Base-by-base conservation (phyloP, 1,140 invertebrate genomes). In the Brachionus rubens region DNA sequence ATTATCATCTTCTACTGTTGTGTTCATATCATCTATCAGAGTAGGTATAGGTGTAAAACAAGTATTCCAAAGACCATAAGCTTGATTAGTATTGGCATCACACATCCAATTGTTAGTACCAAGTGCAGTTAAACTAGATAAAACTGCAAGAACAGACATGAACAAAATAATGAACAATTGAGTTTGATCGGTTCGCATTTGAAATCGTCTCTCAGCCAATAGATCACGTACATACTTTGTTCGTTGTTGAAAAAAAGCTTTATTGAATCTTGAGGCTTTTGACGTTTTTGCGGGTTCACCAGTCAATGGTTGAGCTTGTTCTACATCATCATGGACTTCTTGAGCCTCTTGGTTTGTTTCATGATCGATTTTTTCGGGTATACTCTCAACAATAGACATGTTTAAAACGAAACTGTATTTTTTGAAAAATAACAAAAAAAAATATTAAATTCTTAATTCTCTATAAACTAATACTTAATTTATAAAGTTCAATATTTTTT, bases 221-320 rank as follows among this genome's bases (percentile, higher is more conserved):
- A 43, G 43, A 24, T 41, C 59, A 24, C 59, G n/a, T 7, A 65
- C 36, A 46, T n/a, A 19, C 28, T 65, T 65, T 6, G 59, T 46
- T 26, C 40, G 16, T 36, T 65, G 30, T 65, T 65, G 59, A 65
- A 65, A 65, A 43, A 24, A 43, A 1, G 59, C 59, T 10, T 59
- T 59, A 30, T 65, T 65, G 14, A 65, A 65, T 9, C 59, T 36
- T 7, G 40, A 14, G 2, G 14, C 43, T 26, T 65, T 65, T 10
- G 2, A 14, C 9, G n/a, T 46, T 1, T 5, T 10, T 43, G 21
- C 43, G 3, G 40, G 19, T 65, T 65, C 59, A 24, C 40, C 59
- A 43, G 59, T 65, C 19, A 65, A 65, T 21, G 59, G 59, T n/a
- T 65, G 59, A 1, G 59, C 59, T 65, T 65, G 59, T 46, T 65